phyloP scores from a whole-genome alignment of 2,113 vertebrate species.

The Tragelaphus strepsiceros region DNA sequence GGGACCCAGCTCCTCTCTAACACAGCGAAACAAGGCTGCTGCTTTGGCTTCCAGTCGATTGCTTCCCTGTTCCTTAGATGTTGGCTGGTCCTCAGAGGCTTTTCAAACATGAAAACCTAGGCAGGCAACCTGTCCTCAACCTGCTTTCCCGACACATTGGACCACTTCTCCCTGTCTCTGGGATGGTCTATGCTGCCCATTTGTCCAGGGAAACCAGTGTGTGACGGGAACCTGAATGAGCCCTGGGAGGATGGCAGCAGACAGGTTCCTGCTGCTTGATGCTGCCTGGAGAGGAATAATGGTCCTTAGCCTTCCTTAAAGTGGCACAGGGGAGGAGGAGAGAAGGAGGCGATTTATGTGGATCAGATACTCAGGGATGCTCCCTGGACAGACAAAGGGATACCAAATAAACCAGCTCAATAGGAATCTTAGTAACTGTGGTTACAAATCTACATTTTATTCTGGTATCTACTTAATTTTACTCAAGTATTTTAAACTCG shows the following conservation, averaged over 20 bases:
- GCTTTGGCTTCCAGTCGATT: not conserved
- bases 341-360: not conserved
- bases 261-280: not conserved
- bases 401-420: not conserved
- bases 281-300: not conserved
- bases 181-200: not conserved
- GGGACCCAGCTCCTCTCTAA: rapidly evolving
- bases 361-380: slow-evolving; percentile 72
- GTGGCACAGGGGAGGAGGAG: not conserved
- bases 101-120: not conserved
- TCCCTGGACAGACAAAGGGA: slow-evolving; percentile 71
- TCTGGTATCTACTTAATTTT: not conserved
- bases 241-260: not conserved
- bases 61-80: not conserved
- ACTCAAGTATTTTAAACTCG: not conserved
- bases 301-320: not conserved
- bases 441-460: not conserved
- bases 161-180: not conserved
- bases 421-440: not conserved
- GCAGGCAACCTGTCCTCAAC: not conserved
- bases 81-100: not conserved
- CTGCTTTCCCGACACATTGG: not conserved
- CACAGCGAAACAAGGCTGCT: not conserved
- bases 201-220: not conserved
- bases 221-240: not conserved